A percentile compares a stretch with the other conserved stretches of the same genome.
phyloP scores from a whole-genome alignment of 2,113 vertebrate species.

The Atractosteus spatula region DNA sequence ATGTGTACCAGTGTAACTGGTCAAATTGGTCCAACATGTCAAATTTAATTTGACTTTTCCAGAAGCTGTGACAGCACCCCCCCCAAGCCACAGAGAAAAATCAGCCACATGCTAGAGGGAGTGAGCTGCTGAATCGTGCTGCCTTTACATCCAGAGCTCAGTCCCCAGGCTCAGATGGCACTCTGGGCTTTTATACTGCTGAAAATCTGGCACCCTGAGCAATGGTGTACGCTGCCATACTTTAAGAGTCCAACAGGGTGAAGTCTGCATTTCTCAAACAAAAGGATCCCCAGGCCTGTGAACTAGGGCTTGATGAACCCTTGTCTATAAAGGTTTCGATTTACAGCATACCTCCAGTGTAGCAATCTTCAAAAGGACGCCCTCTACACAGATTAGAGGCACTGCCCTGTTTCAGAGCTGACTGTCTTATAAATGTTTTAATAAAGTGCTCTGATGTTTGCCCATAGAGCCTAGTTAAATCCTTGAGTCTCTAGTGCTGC shows the following conservation, averaged over 20 bases:
- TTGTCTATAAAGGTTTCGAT: not conserved
- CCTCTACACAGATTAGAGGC: slow-evolving; percentile 39
- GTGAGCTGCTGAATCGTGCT: not conserved
- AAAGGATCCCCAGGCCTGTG: not conserved
- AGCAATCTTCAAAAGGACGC: slow-evolving; percentile 18
- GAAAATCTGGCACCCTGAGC: too few species aligned
- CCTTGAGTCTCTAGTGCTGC: slow-evolving; percentile 34
- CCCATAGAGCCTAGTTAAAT: slow-evolving; percentile 40
- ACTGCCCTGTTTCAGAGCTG: slow-evolving; percentile 38
- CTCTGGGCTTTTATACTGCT: too few species aligned
- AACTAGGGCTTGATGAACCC: not conserved
- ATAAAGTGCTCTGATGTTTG: slow-evolving; percentile 45
- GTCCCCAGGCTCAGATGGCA: too few species aligned
- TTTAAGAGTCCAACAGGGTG: too few species aligned
- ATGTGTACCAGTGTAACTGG: slow-evolving; percentile 14
- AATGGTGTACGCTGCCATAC: too few species aligned
- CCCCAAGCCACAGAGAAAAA: slow-evolving; percentile 50
- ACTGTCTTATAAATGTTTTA: slow-evolving; percentile 53
- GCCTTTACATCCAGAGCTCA: too few species aligned
- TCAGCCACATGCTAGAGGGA: slow-evolving; percentile 40
- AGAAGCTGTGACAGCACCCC: slow-evolving; percentile 45
- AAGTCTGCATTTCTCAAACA: too few species aligned
- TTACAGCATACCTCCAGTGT: not conserved
- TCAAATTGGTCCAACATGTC: slow-evolving; percentile 39
- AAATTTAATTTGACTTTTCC: slow-evolving; percentile 42